A percentile compares a stretch with the other conserved stretches of the same genome.
These are phyloP conservation scores for Musca domestica DNA, from an alignment of 1,140 invertebrate genomes.

Conservation along the genomic window DNA sequence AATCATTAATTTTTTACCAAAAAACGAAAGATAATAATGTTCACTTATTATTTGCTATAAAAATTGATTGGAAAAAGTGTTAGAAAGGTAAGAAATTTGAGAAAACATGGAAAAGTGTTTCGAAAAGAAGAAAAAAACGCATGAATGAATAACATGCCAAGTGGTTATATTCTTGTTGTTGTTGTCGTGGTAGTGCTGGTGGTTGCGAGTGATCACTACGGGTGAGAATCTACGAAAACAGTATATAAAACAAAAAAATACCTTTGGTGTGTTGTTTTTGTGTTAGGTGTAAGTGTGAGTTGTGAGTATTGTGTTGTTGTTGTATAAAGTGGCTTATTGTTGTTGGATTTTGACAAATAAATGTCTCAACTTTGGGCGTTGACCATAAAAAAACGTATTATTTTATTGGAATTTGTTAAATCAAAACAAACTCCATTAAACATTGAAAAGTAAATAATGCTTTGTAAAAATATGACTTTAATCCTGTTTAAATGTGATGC, in stretches of 20 bases:
- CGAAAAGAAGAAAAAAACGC: not conserved
- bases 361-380: too few species aligned
- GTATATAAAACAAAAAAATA: conserved; percentile 29
- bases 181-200: not conserved
- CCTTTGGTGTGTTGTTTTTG: conserved; percentile 39
- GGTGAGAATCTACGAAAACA: not conserved
- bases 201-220: not conserved
- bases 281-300: conserved; percentile 36
- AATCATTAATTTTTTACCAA: not conserved
- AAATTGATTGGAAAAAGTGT: conserved; percentile 21
- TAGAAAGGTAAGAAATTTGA: conserved; percentile 30
- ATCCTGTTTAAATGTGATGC: too few species aligned
- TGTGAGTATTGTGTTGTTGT: conserved; percentile 23
- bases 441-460: too few species aligned
- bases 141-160: conserved; percentile 10
- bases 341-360: not conserved
- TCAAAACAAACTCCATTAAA: too few species aligned
- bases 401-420: too few species aligned
- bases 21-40: conserved; percentile 29
- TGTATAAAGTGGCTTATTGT: not conserved
- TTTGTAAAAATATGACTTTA: too few species aligned
- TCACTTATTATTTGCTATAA: not conserved
- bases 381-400: too few species aligned
- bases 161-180: not conserved
- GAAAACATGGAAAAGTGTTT: not conserved